phyloP scores from a whole-genome alignment of 1,140 invertebrate species.

The Leucophenga varia region DNA sequence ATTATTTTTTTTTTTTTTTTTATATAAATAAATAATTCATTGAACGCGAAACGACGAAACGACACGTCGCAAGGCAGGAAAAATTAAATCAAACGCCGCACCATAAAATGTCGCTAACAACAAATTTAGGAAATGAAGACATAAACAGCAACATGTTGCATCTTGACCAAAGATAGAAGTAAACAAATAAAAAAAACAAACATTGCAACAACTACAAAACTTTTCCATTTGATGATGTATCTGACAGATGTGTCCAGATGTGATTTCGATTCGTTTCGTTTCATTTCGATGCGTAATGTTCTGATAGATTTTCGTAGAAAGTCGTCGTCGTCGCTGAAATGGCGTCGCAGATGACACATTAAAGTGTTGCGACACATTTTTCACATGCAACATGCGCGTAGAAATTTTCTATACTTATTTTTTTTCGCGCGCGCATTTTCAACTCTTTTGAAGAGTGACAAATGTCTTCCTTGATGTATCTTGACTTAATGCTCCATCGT shows the following conservation, averaged over 20 bases:
- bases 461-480: slow-evolving; percentile 47
- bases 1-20: too few relatives aligned
- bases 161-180: neutral
- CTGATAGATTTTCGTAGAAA: slow-evolving; percentile 36
- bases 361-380: slow-evolving; percentile 45
- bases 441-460: slow-evolving; percentile 40
- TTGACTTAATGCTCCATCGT: slow-evolving; percentile 49
- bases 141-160: slow-evolving; percentile 25
- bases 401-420: too few relatives aligned
- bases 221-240: too few relatives aligned
- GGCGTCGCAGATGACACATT: slow-evolving; percentile 20
- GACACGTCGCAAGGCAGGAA: too few relatives aligned
- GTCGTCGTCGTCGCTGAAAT: too few relatives aligned
- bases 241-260: too few relatives aligned
- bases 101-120: too few relatives aligned
- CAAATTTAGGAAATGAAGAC: slow-evolving; percentile 47
- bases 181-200: neutral
- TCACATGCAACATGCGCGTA: slow-evolving; percentile 4
- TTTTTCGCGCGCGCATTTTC: too few relatives aligned
- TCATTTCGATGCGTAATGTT: neutral
- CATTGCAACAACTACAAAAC: too few relatives aligned
- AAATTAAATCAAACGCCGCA: too few relatives aligned
- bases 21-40: slow-evolving; percentile 43
- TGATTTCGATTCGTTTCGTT: too few relatives aligned
- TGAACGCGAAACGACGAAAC: slow-evolving; percentile 22